Evolutionary conservation across 2,797 vertebrate species (phyloP).

Genomic region (Diplodus puntazzo): DNA sequence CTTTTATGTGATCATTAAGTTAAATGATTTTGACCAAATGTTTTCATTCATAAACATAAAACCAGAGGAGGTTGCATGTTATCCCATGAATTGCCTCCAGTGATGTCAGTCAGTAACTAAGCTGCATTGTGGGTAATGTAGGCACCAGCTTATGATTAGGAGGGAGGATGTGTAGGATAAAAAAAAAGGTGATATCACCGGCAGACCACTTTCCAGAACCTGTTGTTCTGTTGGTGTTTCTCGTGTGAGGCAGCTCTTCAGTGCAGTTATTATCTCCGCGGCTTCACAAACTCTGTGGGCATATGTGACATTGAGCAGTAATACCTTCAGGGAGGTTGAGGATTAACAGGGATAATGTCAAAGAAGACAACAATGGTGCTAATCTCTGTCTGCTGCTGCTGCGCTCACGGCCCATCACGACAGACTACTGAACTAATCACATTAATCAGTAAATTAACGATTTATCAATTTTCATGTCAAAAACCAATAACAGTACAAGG

Average conservation of each 20-base stretch:
- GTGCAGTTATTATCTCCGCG: not conserved
- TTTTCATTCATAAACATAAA: too few relatives aligned
- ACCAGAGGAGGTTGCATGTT: too few relatives aligned
- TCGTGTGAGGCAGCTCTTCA: not conserved
- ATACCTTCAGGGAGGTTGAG: not conserved
- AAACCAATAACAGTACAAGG: not conserved
- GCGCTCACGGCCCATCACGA: not conserved
- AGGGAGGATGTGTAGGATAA: too few relatives aligned
- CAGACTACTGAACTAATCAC: not conserved
- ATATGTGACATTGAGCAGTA: constrained; percentile 2
- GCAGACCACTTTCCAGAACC: too few relatives aligned
- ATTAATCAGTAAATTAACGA: not conserved
- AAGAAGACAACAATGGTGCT: constrained; percentile 48
- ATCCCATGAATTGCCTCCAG: too few relatives aligned
- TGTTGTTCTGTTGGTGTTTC: not conserved
- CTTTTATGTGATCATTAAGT: too few relatives aligned
- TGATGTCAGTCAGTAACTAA: too few relatives aligned
- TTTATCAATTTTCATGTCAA: not conserved
- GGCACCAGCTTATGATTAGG: too few relatives aligned
- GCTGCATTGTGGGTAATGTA: too few relatives aligned
- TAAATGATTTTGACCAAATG: too few relatives aligned
- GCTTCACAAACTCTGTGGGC: not conserved
- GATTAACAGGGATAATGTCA: constrained; percentile 46
- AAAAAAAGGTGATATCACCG: too few relatives aligned
- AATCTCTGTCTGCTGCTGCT: constrained; percentile 39